These are phyloP conservation scores for Glaucidium brasilianum DNA, from an alignment of 2,113 vertebrate genomes.

Conservation along the genomic window DNA sequence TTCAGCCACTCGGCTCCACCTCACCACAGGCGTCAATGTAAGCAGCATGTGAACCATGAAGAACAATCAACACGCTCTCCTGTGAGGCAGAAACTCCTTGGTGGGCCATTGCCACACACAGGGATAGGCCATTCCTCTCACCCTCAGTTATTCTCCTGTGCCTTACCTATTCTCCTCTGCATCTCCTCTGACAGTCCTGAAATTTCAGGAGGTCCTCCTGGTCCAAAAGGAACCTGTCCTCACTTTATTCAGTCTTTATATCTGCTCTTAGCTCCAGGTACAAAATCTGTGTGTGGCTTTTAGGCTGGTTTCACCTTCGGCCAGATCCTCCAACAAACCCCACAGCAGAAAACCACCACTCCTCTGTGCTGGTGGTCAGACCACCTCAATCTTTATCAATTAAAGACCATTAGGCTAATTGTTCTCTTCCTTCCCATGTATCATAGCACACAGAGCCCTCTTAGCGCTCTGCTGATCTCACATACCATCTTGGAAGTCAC, in stretches of 20 bases:
- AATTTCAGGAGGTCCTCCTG: not conserved
- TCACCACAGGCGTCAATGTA: not conserved
- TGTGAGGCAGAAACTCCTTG: not conserved
- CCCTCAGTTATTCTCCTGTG: not conserved
- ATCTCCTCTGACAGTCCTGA: not conserved
- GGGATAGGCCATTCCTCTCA: not conserved
- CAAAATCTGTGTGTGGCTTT: not conserved
- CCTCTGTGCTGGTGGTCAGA: not conserved
- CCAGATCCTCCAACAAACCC: not conserved
- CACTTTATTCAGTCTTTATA: not conserved
- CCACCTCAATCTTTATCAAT: not conserved
- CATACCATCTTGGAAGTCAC: not conserved
- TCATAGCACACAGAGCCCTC: not conserved
- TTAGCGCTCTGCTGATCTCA: not conserved
- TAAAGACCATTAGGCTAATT: constrained; percentile 2
- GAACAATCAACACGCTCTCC: not conserved
- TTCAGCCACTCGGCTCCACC: not conserved
- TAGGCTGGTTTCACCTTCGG: not conserved
- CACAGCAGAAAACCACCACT: not conserved
- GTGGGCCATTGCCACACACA: not conserved
- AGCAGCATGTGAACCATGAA: not conserved
- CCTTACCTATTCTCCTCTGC: not conserved
- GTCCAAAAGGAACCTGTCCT: not conserved
- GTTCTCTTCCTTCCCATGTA: not conserved
- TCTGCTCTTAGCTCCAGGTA: not conserved